Conservation (phyloP, 2,113 vertebrate species). For the Paratilapia polleni region DNA sequence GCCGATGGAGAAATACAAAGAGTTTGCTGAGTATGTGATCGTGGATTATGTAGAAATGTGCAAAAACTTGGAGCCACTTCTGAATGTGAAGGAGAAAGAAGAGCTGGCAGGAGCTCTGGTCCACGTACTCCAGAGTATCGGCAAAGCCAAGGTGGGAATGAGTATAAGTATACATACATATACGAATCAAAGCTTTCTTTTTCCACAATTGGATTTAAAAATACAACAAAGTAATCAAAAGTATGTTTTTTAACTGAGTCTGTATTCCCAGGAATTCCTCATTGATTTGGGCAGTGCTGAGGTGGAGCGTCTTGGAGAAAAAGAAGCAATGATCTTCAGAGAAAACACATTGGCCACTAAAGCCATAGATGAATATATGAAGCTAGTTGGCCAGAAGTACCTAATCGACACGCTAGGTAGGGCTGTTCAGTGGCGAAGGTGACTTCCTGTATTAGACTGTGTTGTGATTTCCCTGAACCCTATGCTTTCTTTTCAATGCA, state of each 20-base stretch:
- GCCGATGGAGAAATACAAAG: conserved; percentile 93
- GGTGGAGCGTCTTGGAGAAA: conserved; percentile 88
- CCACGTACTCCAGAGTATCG: conserved; percentile 90
- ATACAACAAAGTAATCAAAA: not conserved
- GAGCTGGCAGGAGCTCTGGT: conserved; percentile 90
- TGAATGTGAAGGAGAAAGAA: conserved; percentile 89
- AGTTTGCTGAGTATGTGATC: conserved; percentile 92
- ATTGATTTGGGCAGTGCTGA: conserved; percentile 88
- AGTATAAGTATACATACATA: not conserved
- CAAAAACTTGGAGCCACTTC: conserved; percentile 82
- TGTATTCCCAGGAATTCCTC: conserved; percentile 85
- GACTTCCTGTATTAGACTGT: not conserved
- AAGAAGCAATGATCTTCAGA: conserved; percentile 91
- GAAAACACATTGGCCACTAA: conserved; percentile 96
- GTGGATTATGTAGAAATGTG: conserved; percentile 89
- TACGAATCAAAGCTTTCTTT: rapidly evolving
- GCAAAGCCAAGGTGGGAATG: conserved; percentile 88
- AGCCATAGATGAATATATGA: conserved; percentile 98
- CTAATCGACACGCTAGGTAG: conserved; percentile 91
- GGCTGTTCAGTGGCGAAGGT: not conserved
- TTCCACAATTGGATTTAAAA: not conserved
- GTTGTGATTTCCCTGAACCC: not conserved
- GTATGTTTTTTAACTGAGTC: not conserved
- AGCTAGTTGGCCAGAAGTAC: conserved; percentile 93
- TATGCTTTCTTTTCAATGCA: conserved; percentile 50